A percentile compares a stretch with the other conserved stretches of the same genome.
These are phyloP conservation scores for Synanthedon formicaeformis DNA, from an alignment of 2,888 invertebrate species.

Conservation along the genomic window DNA sequence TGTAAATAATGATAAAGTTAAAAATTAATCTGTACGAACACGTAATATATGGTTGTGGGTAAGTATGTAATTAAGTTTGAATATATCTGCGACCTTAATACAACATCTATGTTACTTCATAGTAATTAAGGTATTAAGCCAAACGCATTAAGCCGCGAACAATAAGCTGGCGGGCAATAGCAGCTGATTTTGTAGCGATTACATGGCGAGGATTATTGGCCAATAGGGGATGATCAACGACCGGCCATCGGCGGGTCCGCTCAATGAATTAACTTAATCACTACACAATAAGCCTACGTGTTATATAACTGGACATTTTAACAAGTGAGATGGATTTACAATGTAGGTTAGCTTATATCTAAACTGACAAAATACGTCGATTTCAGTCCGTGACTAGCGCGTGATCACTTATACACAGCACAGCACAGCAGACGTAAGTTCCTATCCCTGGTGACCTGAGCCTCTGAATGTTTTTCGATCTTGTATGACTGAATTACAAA, in stretches of 20 bases:
- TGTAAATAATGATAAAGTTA: too few relatives aligned
- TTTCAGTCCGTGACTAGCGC: too few relatives aligned
- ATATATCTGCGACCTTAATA: too few relatives aligned
- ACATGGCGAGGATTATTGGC: constrained; percentile 22
- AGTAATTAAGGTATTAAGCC: not conserved
- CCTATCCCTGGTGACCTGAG: too few relatives aligned
- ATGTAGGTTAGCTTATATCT: not conserved
- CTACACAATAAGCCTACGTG: not conserved
- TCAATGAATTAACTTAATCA: constrained; percentile 6
- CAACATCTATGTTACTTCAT: not conserved
- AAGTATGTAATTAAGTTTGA: too few relatives aligned
- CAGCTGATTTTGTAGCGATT: constrained; percentile 38
- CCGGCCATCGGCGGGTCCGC: constrained; percentile 7
- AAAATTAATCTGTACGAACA: too few relatives aligned
- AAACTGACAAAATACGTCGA: too few relatives aligned
- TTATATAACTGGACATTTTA: not conserved
- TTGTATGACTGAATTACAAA: too few relatives aligned
- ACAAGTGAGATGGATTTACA: not conserved
- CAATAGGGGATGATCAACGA: constrained; percentile 23
- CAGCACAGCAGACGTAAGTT: too few relatives aligned
- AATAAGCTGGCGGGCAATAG: constrained; percentile 13
- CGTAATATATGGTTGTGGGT: too few relatives aligned
- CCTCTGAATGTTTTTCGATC: too few relatives aligned
- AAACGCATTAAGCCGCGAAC: not conserved
- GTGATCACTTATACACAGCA: too few relatives aligned